Percentiles rank a stretch among this genome's conserved stretches.
Conservation (phyloP, 1,140 invertebrate species). For the Sipha flava region DNA sequence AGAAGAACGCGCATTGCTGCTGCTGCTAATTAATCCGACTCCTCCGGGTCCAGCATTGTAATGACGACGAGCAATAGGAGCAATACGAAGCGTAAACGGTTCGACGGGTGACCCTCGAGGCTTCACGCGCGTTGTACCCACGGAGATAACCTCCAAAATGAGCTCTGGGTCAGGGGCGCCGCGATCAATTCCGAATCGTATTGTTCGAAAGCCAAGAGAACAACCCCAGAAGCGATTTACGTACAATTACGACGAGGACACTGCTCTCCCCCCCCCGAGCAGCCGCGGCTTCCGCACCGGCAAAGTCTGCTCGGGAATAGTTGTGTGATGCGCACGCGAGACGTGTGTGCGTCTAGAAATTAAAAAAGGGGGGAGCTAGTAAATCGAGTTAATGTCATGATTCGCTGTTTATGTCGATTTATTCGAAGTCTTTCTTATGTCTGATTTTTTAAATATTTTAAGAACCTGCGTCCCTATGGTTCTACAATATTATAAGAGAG, state of each 20-base stretch:
- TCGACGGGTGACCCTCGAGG: background rate
- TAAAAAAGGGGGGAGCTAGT: too few species aligned
- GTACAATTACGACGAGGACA: background rate
- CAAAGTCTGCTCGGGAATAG: too few species aligned
- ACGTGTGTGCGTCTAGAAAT: too few species aligned
- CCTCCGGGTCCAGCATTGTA: background rate
- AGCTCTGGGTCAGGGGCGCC: background rate
- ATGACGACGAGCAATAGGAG: background rate
- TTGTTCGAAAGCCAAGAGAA: background rate
- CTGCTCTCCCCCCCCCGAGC: background rate
- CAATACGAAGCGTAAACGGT: constrained; percentile 1
- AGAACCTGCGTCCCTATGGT: too few species aligned
- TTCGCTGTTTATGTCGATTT: too few species aligned
- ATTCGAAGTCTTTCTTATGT: too few species aligned
- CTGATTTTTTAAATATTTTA: too few species aligned
- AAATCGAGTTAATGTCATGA: too few species aligned
- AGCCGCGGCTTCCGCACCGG: too few species aligned
- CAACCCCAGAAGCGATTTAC: constrained; percentile 3
- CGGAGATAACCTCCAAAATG: background rate
- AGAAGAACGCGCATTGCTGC: background rate
- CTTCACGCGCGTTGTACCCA: background rate
- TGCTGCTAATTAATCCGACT: constrained; percentile 14
- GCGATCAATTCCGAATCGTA: background rate
- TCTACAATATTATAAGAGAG: too few species aligned
- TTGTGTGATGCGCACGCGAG: too few species aligned